These are phyloP conservation scores for Limnodromus scolopaceus DNA, from an alignment of 2,797 vertebrate species.

Conservation along the genomic window DNA sequence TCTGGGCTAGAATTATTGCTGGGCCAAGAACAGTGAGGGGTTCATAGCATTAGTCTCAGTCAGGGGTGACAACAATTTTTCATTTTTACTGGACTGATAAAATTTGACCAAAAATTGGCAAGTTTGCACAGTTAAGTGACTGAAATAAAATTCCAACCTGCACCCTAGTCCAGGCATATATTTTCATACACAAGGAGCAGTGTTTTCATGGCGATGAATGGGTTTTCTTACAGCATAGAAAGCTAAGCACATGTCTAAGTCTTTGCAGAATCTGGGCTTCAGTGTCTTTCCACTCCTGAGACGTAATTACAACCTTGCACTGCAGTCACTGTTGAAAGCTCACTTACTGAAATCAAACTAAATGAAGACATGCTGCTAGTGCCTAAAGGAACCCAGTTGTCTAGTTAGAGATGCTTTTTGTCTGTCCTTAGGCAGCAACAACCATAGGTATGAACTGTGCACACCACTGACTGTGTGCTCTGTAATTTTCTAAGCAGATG, in stretches of 20 bases:
- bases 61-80: neutral
- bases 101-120: neutral
- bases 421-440: neutral
- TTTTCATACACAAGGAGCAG: neutral
- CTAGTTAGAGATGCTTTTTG: constrained; percentile 21
- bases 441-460: neutral
- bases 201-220: neutral
- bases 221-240: neutral
- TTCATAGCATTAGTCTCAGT: neutral
- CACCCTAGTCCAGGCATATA: neutral
- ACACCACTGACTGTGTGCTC: neutral
- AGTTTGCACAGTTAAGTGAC: neutral
- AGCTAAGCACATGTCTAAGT: neutral
- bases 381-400: constrained; percentile 19
- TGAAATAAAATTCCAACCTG: neutral
- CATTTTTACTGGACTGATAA: neutral
- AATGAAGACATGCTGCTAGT: constrained; percentile 50
- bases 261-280: neutral
- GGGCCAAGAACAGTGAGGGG: neutral
- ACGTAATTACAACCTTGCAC: neutral
- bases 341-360: constrained; percentile 42
- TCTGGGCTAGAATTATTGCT: neutral
- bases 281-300: constrained; percentile 15
- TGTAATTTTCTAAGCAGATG: neutral
- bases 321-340: constrained; percentile 29